Conservation (phyloP, 1,140 invertebrate genomes). For the Protaetia brevitarsis region DNA sequence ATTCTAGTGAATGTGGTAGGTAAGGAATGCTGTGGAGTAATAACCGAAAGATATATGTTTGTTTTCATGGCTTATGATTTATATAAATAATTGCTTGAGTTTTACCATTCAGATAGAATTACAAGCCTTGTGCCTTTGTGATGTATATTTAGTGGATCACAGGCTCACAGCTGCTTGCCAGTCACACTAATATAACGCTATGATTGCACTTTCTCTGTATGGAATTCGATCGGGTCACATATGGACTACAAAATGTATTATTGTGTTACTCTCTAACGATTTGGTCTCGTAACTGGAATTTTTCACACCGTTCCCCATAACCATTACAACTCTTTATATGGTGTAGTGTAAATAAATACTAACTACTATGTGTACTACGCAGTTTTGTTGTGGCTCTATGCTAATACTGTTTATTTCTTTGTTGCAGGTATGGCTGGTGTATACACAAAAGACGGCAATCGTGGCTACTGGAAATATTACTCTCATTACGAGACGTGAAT, state of each 20-base stretch:
- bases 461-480: neutral
- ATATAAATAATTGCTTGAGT: too few species aligned
- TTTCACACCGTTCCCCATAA: neutral
- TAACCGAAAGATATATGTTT: too few species aligned
- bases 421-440: neutral
- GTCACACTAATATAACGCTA: neutral
- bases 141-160: neutral
- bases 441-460: neutral
- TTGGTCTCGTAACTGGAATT: neutral
- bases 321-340: neutral
- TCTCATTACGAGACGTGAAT: neutral
- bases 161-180: neutral
- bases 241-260: slow-evolving; percentile 1
- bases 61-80: too few species aligned
- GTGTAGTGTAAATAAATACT: slow-evolving; percentile 1
- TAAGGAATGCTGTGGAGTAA: too few species aligned
- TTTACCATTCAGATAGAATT: too few species aligned
- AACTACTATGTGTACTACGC: neutral
- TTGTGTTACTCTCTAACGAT: neutral
- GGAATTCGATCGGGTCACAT: slow-evolving; percentile 15
- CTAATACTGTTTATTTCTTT: neutral
- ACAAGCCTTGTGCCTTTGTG: neutral
- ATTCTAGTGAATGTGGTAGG: too few species aligned
- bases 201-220: neutral
- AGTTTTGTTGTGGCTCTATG: neutral